phyloP scores from a whole-genome alignment of 2,888 invertebrate genomes.

The Pheosia gnoma region DNA sequence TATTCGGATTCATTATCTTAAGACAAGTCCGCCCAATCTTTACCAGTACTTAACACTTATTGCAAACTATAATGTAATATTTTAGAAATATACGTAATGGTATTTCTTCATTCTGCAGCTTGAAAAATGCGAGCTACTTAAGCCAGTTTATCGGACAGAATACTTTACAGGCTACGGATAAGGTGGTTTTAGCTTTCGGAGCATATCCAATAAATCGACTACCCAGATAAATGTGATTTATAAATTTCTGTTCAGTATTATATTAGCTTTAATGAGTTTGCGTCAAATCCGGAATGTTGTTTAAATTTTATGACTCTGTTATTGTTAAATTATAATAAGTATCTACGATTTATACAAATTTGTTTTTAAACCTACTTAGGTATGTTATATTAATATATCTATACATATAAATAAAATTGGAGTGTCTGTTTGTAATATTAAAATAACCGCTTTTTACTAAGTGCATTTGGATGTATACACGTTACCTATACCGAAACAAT shows the following conservation, averaged over 20 bases:
- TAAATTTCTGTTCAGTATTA: conserved; percentile 33
- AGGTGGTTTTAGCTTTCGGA: conserved; percentile 26
- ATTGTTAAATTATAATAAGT: not conserved
- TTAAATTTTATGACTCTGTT: not conserved
- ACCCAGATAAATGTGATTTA: conserved; percentile 38
- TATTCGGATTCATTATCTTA: too few relatives aligned
- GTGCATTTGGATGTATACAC: too few relatives aligned
- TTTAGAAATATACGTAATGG: too few relatives aligned
- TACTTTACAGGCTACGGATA: conserved; percentile 38
- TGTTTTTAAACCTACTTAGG: too few relatives aligned
- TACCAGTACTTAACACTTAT: not conserved
- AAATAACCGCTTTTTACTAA: too few relatives aligned
- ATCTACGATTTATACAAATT: too few relatives aligned
- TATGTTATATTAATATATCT: too few relatives aligned
- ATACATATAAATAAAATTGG: too few relatives aligned
- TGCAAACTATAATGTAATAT: not conserved
- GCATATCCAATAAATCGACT: conserved; percentile 29
- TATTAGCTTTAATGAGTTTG: conserved; percentile 38
- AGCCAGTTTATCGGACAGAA: conserved; percentile 27
- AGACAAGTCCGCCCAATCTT: too few relatives aligned
- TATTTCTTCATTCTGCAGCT: not conserved
- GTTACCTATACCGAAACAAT: too few relatives aligned
- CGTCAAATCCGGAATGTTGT: conserved; percentile 2
- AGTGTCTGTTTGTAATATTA: too few relatives aligned
- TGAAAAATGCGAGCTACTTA: conserved; percentile 32